Conservation (phyloP, 2,797 vertebrate species). For the Paedocypris micromegethes region DNA sequence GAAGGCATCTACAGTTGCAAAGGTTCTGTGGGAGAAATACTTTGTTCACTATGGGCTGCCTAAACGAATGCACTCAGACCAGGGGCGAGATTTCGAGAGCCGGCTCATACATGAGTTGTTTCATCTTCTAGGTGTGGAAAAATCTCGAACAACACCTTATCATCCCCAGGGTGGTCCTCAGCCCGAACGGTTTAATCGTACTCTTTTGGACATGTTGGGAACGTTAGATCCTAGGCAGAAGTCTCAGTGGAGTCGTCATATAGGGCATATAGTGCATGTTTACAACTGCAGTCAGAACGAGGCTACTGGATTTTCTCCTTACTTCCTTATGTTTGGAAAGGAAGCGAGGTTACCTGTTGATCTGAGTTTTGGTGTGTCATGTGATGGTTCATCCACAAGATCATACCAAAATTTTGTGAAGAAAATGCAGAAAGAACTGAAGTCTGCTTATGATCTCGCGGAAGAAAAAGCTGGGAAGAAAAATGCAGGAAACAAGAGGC, state of each 20-base stretch:
- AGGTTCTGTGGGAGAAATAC: slow-evolving; percentile 1
- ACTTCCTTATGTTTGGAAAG: slow-evolving; percentile 2
- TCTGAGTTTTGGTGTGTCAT: not conserved
- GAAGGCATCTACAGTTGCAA: not conserved
- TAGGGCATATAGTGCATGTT: not conserved
- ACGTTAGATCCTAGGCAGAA: slow-evolving; percentile 2
- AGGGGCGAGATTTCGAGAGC: not conserved
- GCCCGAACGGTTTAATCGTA: not conserved
- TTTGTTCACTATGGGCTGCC: not conserved
- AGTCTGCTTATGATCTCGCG: not conserved
- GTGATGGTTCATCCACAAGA: not conserved
- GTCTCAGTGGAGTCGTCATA: not conserved
- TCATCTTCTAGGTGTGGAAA: not conserved
- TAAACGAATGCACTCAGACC: not conserved
- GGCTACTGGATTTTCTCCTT: not conserved
- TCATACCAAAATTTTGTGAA: not conserved
- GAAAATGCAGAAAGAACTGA: not conserved
- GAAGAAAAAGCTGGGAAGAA: not conserved
- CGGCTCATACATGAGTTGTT: not conserved
- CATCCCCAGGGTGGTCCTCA: slow-evolving; percentile 3
- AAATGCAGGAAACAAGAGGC: slow-evolving; percentile 4
- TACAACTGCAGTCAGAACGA: not conserved
- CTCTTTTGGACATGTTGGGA: not conserved
- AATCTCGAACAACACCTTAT: not conserved
- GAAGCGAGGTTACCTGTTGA: slow-evolving; percentile 1